phyloP scores from a whole-genome alignment of 2,888 invertebrate genomes.

The Molorchus minor region DNA sequence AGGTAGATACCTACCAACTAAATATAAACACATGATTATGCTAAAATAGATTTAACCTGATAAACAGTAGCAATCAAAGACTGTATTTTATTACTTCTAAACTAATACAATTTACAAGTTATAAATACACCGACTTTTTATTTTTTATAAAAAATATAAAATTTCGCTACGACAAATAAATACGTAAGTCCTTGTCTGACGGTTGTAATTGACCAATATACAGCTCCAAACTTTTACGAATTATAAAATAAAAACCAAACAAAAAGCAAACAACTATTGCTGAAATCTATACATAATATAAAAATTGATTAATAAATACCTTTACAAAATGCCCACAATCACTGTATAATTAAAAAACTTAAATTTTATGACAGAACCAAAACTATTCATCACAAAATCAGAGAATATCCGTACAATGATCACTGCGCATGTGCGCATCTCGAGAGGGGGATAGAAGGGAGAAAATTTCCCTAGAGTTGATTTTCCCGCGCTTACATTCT shows the following conservation, averaged over 20 bases:
- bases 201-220: constrained; percentile 41
- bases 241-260: constrained; percentile 39
- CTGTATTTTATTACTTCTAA: background rate
- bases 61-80: constrained; percentile 6
- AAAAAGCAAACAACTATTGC: constrained; percentile 22
- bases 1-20: no score
- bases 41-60: constrained; percentile 27
- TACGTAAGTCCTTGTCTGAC: constrained; percentile 42
- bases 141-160: constrained; percentile 30
- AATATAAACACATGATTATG: constrained; percentile 31
- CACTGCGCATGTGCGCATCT: constrained; percentile 46
- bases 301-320: constrained; percentile 48
- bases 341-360: constrained; percentile 46
- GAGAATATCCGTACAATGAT: constrained; percentile 49
- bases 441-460: constrained; percentile 39
- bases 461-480: constrained; percentile 38
- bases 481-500: constrained; percentile 36
- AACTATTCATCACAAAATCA: constrained; percentile 47
- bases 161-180: constrained; percentile 31
- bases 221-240: constrained; percentile 37
- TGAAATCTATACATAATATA: constrained; percentile 36
- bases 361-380: constrained; percentile 54
- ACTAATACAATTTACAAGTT: constrained; percentile 12
- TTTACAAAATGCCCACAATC: constrained; percentile 33
- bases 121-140: constrained; percentile 13